These are phyloP conservation scores for Neoaliturus tenellus DNA, from an alignment of 2,888 invertebrate genomes.

Conservation along the genomic window DNA sequence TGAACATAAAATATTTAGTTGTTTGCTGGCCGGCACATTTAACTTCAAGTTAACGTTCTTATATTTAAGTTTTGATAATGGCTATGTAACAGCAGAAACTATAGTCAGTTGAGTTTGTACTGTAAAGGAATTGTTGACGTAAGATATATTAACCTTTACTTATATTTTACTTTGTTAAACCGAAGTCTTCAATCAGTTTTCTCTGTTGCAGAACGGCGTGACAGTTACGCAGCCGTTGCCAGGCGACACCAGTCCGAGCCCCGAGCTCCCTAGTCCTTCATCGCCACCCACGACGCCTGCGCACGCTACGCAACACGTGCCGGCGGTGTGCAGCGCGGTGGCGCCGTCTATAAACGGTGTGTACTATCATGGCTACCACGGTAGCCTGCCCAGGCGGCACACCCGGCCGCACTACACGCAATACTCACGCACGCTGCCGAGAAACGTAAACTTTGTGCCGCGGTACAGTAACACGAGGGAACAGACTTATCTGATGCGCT, in stretches of 20 bases:
- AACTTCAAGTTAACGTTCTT: too few species aligned
- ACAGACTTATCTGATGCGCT: slow-evolving; percentile 54
- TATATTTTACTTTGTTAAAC: too few species aligned
- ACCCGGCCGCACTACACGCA: slow-evolving; percentile 37
- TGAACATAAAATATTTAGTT: too few species aligned
- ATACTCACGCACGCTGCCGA: slow-evolving; percentile 54
- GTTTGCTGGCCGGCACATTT: too few species aligned
- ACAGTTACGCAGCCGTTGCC: slow-evolving; percentile 42
- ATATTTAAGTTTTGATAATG: too few species aligned
- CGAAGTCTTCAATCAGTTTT: neutral
- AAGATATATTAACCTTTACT: too few species aligned
- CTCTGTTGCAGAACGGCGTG: slow-evolving; percentile 54
- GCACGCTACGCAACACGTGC: neutral
- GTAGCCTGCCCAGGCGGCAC: slow-evolving; percentile 56
- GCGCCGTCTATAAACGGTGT: slow-evolving; percentile 59
- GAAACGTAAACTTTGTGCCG: slow-evolving; percentile 35
- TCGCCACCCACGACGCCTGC: slow-evolving; percentile 16
- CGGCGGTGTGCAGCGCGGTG: slow-evolving; percentile 48
- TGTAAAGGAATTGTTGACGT: too few species aligned
- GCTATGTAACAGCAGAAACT: too few species aligned
- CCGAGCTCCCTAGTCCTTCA: slow-evolving; percentile 4
- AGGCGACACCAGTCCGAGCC: neutral
- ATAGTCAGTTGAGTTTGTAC: too few species aligned
- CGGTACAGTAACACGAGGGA: slow-evolving; percentile 47
- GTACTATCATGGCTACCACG: slow-evolving; percentile 57